Evolutionary conservation across 2,797 vertebrate species (phyloP).

Genomic region (Pogonophryne albipinna): DNA sequence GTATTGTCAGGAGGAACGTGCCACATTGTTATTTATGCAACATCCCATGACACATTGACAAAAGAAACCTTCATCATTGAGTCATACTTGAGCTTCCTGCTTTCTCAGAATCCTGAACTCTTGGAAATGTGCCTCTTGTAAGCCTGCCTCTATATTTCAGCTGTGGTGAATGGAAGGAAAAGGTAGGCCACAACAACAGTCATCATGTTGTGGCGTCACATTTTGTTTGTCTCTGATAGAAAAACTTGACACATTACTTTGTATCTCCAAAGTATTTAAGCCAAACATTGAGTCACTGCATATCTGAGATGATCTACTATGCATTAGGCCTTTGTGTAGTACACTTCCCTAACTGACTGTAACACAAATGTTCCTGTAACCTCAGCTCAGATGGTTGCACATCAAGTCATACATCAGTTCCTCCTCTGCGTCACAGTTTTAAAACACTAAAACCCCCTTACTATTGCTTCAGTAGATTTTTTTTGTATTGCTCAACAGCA

Average conservation of each 20-base stretch:
- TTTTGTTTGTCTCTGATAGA: slow-evolving; percentile 25
- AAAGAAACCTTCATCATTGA: slow-evolving; percentile 55
- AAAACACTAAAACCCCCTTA: slow-evolving; percentile 8
- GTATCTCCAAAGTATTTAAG: slow-evolving; percentile 31
- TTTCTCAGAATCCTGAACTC: slow-evolving; percentile 46
- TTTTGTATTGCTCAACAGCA: slow-evolving; percentile 25
- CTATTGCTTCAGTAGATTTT: slow-evolving; percentile 42
- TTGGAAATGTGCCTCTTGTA: slow-evolving; percentile 39
- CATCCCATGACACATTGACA: slow-evolving; percentile 58
- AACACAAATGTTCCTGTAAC: too few relatives aligned
- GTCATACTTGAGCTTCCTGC: slow-evolving; percentile 65
- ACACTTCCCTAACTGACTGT: slow-evolving; percentile 16
- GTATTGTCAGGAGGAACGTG: slow-evolving; percentile 51
- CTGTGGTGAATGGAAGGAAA: slow-evolving; percentile 24
- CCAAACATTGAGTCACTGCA: slow-evolving; percentile 30
- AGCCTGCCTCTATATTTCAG: slow-evolving; percentile 38
- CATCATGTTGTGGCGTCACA: slow-evolving; percentile 27
- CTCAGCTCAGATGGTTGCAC: slow-evolving; percentile 26
- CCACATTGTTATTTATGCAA: slow-evolving; percentile 55
- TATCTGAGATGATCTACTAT: slow-evolving; percentile 31
- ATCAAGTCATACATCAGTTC: slow-evolving; percentile 30
- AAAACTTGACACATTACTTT: slow-evolving; percentile 13
- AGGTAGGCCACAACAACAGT: slow-evolving; percentile 29
- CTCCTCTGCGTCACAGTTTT: slow-evolving; percentile 6
- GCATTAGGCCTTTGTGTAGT: slow-evolving; percentile 29